Conservation (phyloP, 2,888 invertebrate species). For the Amiota mariae region DNA sequence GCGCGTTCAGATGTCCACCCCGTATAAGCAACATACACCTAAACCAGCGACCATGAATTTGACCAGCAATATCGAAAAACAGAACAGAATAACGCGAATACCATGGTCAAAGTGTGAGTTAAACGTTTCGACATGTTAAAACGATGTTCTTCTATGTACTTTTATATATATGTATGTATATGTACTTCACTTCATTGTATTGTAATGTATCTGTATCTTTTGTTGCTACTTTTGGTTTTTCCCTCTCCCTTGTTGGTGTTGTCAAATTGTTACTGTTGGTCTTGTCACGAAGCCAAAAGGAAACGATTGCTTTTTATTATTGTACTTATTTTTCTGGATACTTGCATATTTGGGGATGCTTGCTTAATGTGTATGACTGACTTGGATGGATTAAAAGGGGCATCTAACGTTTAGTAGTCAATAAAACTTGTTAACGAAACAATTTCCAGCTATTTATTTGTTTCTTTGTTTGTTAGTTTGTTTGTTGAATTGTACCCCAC, state of each 20-base stretch:
- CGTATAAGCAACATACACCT: conserved; percentile 46
- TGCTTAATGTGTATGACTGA: too few relatives aligned
- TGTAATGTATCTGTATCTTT: conserved; percentile 1
- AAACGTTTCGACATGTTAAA: conserved; percentile 63
- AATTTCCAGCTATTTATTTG: conserved; percentile 74
- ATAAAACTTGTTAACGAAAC: conserved; percentile 74
- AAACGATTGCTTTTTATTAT: conserved; percentile 20
- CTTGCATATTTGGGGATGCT: too few relatives aligned
- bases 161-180: too few relatives aligned
- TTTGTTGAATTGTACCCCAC: background rate
- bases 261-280: conserved; percentile 4
- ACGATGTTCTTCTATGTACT: conserved; percentile 55
- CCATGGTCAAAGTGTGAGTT: conserved; percentile 47
- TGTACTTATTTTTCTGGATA: too few relatives aligned
- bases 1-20: conserved; percentile 14
- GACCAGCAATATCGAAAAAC: background rate
- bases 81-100: conserved; percentile 3
- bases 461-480: conserved; percentile 47
- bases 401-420: conserved; percentile 71
- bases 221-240: background rate
- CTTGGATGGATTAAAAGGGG: background rate
- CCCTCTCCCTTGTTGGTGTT: conserved; percentile 3
- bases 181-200: too few relatives aligned
- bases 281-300: conserved; percentile 23
- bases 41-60: conserved; percentile 65